Base-by-base conservation (phyloP, 2,113 vertebrate genomes). In the Beaufortia kweichowensis region DNA sequence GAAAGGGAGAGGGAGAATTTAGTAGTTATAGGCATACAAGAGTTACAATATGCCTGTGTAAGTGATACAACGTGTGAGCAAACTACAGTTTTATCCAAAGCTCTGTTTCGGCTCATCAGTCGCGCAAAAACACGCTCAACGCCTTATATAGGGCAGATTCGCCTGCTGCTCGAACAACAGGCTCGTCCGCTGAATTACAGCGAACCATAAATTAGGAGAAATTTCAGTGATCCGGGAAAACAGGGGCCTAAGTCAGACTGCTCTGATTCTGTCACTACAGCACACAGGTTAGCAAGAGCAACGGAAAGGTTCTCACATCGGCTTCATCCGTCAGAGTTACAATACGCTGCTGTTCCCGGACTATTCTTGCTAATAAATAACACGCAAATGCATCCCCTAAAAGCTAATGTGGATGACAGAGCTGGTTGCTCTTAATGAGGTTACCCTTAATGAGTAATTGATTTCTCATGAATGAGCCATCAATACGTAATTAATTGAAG, bases 81-180 rank as follows among this genome's bases (percentile, higher is more conserved):
- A 26, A 50, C 70, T 41, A 39, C 29, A 31, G 46, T 28, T 75
- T 69, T 28, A 57, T 79, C 69, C 63, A 72, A 81, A 60, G 67
- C 67, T 79, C 79, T 81, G 82, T 48, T 83, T 76, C 59, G n/a
- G 50, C 78, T 82, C 75, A 76, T 78, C 64, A 82, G 48, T 43
- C 28, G 75, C 61, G 55, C 61, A 48, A 59, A 78, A 46, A 64
- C 66, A 56, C 69, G 64, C 67, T 79, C 73, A 71, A 73, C 63
- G 71, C 88, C 86, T 86, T 89, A 90, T 88, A 87, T 87, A 91
- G 89, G 89, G 85, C 89, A 90, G 79, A 79, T 75, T 74, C 74
- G 69, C 65, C 63, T 79, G 83, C 85, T 80, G 80, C 77, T 89
- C 75, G 57, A 86, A 84, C 82, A 88, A 88, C 81, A 84, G 61